Evolutionary conservation across 2,113 vertebrate genomes (phyloP).

Genomic region (Rousettus leschenaultii): DNA sequence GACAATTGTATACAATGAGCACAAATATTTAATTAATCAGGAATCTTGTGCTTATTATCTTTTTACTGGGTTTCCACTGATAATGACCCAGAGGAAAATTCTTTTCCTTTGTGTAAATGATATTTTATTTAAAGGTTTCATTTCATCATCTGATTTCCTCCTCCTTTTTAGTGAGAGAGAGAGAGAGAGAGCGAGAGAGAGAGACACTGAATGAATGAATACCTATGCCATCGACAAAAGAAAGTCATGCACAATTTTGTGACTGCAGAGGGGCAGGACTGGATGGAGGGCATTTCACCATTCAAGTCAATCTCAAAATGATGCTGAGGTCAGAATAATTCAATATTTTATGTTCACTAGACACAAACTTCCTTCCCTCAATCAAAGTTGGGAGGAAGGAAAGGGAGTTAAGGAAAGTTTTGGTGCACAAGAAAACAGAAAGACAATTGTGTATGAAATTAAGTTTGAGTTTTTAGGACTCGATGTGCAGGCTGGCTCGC

Average conservation of each 20-base stretch:
- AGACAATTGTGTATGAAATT: conserved; percentile 40
- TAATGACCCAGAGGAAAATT: conserved; percentile 86
- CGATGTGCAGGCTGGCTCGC: not conserved
- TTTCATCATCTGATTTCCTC: conserved; percentile 69
- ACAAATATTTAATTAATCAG: conserved; percentile 86
- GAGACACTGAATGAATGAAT: conserved; percentile 29
- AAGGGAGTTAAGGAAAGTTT: conserved; percentile 43
- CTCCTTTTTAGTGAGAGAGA: conserved; percentile 54
- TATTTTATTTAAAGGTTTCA: conserved; percentile 84
- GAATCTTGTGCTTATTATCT: conserved; percentile 83
- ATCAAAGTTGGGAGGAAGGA: conserved; percentile 61
- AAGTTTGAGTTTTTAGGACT: conserved; percentile 36
- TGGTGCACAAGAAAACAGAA: conserved; percentile 26
- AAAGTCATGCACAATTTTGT: not conserved
- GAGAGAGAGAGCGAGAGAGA: not conserved
- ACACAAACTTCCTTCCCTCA: conserved; percentile 72
- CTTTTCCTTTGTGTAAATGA: conserved; percentile 80
- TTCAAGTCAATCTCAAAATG: not conserved
- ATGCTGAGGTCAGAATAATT: conserved; percentile 72
- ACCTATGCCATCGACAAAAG: conserved; percentile 35
- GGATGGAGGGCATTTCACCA: not conserved
- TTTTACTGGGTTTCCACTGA: conserved; percentile 80
- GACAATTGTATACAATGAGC: conserved; percentile 80
- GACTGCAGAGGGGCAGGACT: no score
- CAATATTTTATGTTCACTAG: conserved; percentile 63